phyloP scores from a whole-genome alignment of 2,797 vertebrate species.

The Paratrypauchen microcephalus region DNA sequence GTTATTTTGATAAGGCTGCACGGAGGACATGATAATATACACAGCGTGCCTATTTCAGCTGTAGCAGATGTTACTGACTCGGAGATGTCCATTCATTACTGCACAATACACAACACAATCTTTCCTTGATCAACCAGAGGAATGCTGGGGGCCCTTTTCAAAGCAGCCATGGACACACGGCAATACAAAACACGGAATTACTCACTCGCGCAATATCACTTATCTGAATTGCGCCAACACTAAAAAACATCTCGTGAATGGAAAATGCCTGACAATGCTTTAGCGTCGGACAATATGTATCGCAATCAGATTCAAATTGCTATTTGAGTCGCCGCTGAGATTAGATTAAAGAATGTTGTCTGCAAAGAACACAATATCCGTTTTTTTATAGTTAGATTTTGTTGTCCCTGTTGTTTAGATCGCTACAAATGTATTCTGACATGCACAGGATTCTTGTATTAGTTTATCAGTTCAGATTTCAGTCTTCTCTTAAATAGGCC shows the following conservation, averaged over 20 bases:
- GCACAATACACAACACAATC: constrained; percentile 23
- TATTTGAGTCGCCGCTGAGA: too few species aligned
- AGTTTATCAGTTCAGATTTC: too few species aligned
- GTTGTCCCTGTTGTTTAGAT: too few species aligned
- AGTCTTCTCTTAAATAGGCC: too few species aligned
- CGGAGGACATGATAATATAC: constrained; percentile 19
- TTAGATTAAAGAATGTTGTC: too few species aligned
- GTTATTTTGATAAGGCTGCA: constrained; percentile 9
- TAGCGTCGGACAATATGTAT: too few species aligned
- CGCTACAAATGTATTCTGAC: too few species aligned
- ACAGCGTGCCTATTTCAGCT: constrained; percentile 9
- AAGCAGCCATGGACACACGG: constrained; percentile 35
- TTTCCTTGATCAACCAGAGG: constrained; percentile 27
- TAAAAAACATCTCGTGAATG: constrained; percentile 17
- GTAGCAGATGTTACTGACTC: constrained; percentile 20
- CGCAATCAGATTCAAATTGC: too few species aligned
- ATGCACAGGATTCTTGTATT: too few species aligned
- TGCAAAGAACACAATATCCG: too few species aligned
- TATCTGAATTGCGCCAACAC: constrained; percentile 21
- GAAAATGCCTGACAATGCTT: background rate
- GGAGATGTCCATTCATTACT: constrained; percentile 23
- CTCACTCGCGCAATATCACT: background rate
- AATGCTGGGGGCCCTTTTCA: constrained; percentile 46
- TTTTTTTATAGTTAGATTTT: too few species aligned
- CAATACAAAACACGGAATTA: constrained; percentile 22